phyloP scores from a whole-genome alignment of 2,113 vertebrate species.

The Syrrhaptes paradoxus region DNA sequence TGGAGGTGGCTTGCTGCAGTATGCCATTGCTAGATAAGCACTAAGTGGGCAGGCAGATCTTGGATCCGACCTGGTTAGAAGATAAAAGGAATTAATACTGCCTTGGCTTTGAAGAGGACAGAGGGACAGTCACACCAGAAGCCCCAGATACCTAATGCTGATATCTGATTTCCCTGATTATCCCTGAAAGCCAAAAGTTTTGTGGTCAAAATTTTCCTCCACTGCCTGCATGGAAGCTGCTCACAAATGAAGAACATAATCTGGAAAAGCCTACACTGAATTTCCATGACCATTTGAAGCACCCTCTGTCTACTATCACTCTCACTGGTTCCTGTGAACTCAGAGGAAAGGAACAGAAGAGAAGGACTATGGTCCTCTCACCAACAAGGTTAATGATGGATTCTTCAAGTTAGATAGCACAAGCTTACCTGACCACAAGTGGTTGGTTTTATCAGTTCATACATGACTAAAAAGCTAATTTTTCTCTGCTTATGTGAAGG shows the following conservation, averaged over 20 bases:
- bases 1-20: not conserved
- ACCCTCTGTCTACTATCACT: not conserved
- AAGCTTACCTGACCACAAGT: not conserved
- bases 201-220: not conserved
- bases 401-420: not conserved
- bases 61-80: accelerated
- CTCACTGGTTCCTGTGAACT: not conserved
- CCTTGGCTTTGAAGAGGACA: not conserved
- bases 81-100: not conserved
- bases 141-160: not conserved
- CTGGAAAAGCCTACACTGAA: not conserved
- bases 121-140: not conserved
- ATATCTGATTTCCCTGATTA: not conserved
- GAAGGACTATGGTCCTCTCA: not conserved
- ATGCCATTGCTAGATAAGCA: not conserved
- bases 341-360: not conserved
- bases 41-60: not conserved
- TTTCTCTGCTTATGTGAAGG: slow-evolving; percentile 5
- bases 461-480: not conserved
- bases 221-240: not conserved
- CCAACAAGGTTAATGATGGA: not conserved
- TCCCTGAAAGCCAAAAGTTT: not conserved
- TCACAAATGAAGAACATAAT: not conserved
- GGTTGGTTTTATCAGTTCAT: not conserved
- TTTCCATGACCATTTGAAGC: not conserved